Evolutionary conservation across 2,113 vertebrate genomes (phyloP).

Genomic region (Podarcis raffonei): DNA sequence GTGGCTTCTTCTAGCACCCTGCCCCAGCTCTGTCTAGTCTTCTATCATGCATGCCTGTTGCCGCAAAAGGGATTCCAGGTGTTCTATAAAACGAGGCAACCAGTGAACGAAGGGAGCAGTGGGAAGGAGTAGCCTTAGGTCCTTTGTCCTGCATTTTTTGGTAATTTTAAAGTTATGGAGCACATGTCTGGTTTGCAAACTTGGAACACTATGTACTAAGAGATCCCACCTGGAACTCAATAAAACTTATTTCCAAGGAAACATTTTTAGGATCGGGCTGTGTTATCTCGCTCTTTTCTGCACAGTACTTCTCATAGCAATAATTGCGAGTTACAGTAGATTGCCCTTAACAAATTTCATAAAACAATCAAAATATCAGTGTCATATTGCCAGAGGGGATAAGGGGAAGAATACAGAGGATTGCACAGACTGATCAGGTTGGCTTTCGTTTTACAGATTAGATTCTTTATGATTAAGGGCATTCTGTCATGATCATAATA

Average conservation of each 20-base stretch:
- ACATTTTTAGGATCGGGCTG: not conserved
- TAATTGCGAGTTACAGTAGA: not conserved
- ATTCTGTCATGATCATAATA: conserved; percentile 28
- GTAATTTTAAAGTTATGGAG: not conserved
- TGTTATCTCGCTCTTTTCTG: not conserved
- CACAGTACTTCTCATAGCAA: not conserved
- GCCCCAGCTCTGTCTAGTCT: not conserved
- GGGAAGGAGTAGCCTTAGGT: not conserved
- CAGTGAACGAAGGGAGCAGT: not conserved
- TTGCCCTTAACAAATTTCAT: not conserved
- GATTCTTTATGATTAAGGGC: not conserved
- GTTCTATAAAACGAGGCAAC: not conserved
- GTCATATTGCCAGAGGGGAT: not conserved
- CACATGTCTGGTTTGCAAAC: not conserved
- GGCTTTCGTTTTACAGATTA: conserved; percentile 27
- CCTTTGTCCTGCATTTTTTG: not conserved
- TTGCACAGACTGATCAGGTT: not conserved
- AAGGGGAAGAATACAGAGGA: not conserved
- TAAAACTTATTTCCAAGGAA: not conserved
- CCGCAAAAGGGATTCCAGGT: not conserved
- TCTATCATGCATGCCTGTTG: not conserved
- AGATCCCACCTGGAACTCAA: not conserved
- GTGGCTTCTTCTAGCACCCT: not conserved
- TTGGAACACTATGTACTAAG: not conserved
- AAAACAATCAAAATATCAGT: not conserved